Evolutionary conservation across 2,888 invertebrate species (phyloP), one percentile per base, ranked within the genome.

Genomic region (Pycnomerus fuliginosus): DNA sequence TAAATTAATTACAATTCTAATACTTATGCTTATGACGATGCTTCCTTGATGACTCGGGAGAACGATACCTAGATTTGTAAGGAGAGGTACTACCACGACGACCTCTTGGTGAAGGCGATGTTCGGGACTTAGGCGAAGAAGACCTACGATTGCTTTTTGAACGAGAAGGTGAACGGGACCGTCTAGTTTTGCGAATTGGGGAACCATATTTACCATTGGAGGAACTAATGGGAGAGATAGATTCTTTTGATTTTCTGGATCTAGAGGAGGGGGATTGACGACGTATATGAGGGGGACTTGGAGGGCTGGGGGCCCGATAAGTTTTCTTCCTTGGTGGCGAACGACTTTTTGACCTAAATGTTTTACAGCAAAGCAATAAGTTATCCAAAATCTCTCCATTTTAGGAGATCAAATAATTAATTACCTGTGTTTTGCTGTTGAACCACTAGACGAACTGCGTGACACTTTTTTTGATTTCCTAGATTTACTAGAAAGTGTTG

Each of bases 11-110:
- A n/a, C n/a, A n/a, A n/a, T n/a, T n/a, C n/a, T 64, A 77, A 56
- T 76, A 76, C 64, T 76, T 77, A 61, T 77, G 77, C 60, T 77
- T 77, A 53, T 77, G 77, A 50, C 76, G 70, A 56, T 77, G 77
- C 61, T 77, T 77, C 39, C 74, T 70, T 15, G 76, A 69, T 14
- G 70, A 67, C 17, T 76, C 75, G 16, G 75, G 74, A 2, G 74
- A 70, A 44, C 66, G 62, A 32, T 69, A 67, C 22, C 64, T 58
- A 7, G 68, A 64, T 27, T 63, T 50, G 7, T 64, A 56, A 11
- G 65, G 61, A n/a, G 67, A 61, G 2, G 66, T 61, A 24, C 66
- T 64, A 24, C 41, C 23, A 41, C 41, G 30, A 48, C 56, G 50
- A 36, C 61, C 67, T 40, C 55, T 63, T 42, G 69, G 66, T 29